Percentiles rank a stretch among this genome's conserved stretches.
Conservation (phyloP, 2,113 vertebrate species). For the Microcebus griseorufus region DNA sequence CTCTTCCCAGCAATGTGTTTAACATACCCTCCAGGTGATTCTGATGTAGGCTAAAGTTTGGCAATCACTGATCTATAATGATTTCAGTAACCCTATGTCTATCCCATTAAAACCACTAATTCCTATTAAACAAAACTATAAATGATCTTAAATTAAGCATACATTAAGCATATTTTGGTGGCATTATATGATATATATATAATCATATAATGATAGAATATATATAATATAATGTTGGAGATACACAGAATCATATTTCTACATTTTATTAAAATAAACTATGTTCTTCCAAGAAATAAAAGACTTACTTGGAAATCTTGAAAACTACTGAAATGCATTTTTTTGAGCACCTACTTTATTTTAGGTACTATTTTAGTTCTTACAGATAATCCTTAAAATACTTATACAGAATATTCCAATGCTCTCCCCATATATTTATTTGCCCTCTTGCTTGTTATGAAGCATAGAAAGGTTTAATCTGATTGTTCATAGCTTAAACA, state of each 20-base stretch:
- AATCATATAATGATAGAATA: neutral
- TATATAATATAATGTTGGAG: neutral
- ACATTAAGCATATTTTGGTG: neutral
- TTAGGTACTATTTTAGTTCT: neutral
- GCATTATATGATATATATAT: neutral
- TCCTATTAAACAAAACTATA: neutral
- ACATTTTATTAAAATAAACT: neutral
- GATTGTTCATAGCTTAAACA: neutral
- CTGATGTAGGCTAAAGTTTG: neutral
- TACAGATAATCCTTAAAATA: neutral
- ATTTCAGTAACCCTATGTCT: neutral
- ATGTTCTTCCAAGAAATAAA: neutral
- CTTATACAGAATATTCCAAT: neutral
- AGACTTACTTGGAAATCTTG: neutral
- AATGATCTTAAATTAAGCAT: neutral
- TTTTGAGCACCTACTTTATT: neutral
- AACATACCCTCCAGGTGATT: neutral
- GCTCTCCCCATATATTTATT: neutral
- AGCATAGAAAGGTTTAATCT: neutral
- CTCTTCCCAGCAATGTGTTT: neutral
- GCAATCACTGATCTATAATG: neutral
- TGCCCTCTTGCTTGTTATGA: neutral
- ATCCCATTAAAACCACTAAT: neutral
- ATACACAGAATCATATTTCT: neutral
- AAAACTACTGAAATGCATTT: slow-evolving; percentile 6